These are phyloP conservation scores for Fissipunctia ypsillon DNA, from an alignment of 2,888 invertebrate genomes.

Conservation along the genomic window DNA sequence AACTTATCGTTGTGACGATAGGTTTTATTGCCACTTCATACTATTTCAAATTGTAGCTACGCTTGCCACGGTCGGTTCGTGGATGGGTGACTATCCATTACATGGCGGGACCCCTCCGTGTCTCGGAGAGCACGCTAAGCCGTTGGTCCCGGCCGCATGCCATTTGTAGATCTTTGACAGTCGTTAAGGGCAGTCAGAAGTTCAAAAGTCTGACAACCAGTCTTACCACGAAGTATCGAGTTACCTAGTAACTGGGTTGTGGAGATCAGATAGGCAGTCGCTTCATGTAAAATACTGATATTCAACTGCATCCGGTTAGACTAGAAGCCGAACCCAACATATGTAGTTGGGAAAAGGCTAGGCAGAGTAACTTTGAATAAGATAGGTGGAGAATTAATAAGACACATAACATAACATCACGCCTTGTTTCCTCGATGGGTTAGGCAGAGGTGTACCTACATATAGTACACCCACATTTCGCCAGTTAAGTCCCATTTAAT, in stretches of 20 bases:
- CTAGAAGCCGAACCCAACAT: too few species aligned
- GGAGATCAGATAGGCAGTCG: too few species aligned
- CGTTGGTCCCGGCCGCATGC: not conserved
- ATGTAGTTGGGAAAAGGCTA: not conserved
- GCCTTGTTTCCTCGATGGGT: too few species aligned
- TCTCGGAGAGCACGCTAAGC: not conserved
- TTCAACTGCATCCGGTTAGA: not conserved
- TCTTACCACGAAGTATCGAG: not conserved
- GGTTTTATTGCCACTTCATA: slow-evolving; percentile 24
- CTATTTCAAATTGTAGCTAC: not conserved
- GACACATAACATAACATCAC: too few species aligned
- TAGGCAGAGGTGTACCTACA: too few species aligned
- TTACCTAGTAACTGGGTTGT: not conserved
- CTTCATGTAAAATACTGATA: too few species aligned
- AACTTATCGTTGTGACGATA: not conserved
- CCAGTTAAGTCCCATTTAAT: too few species aligned
- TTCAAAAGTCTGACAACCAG: not conserved
- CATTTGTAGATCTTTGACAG: not conserved
- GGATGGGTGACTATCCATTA: not conserved
- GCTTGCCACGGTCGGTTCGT: not conserved
- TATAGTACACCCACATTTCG: too few species aligned
- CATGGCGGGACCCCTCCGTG: not conserved
- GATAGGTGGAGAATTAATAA: too few species aligned
- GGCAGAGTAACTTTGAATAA: too few species aligned
- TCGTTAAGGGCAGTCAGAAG: not conserved